These are phyloP conservation scores for Crotalus viridis DNA, from an alignment of 2,113 vertebrate species.

Conservation along the genomic window DNA sequence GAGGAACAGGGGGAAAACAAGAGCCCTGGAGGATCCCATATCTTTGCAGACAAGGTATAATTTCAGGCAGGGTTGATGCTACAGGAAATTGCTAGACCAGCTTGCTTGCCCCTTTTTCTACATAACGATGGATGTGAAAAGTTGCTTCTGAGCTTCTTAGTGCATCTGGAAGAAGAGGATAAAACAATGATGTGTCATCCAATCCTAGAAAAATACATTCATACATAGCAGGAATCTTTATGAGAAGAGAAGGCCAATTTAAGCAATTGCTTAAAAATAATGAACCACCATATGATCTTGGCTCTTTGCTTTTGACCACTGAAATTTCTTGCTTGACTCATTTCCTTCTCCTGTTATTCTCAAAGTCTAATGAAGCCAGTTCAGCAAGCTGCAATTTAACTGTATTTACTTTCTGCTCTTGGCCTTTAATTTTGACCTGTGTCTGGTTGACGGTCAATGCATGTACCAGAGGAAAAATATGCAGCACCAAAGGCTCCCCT, in stretches of 20 bases:
- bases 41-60: not conserved
- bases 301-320: not conserved
- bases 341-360: not conserved
- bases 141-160: not conserved
- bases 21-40: not conserved
- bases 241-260: not conserved
- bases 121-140: not conserved
- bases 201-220: slow-evolving; percentile 6
- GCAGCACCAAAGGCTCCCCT: not conserved
- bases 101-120: not conserved
- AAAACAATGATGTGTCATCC: not conserved
- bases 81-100: not conserved
- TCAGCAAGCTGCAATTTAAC: not conserved
- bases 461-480: not conserved
- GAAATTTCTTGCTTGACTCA: slow-evolving; percentile 1
- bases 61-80: not conserved
- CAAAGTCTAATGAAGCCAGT: not conserved
- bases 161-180: not conserved
- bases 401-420: not conserved
- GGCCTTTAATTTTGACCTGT: slow-evolving; percentile 8
- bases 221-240: slow-evolving; percentile 20
- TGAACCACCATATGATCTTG: not conserved
- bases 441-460: not conserved
- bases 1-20: not conserved
- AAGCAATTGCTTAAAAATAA: fast-evolving